A percentile compares a stretch with the other conserved stretches of the same genome.
These are phyloP conservation scores for Polyergus mexicanus DNA, from an alignment of 1,140 invertebrate genomes.

Conservation along the genomic window DNA sequence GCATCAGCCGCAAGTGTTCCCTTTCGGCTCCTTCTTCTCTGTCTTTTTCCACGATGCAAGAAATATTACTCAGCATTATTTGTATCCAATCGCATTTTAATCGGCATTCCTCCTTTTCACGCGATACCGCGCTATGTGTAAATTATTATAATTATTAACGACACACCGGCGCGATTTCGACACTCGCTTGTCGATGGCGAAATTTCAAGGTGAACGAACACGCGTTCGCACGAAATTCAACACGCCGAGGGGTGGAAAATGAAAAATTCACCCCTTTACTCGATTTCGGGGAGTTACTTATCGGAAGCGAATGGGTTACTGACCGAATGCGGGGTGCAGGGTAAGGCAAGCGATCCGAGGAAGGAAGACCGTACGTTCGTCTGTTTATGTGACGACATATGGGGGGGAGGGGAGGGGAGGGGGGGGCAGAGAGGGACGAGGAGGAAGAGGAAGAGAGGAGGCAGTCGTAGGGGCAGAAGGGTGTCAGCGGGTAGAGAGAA, in stretches of 20 bases:
- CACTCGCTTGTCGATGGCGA: background rate
- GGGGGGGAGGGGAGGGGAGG: background rate
- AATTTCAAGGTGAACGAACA: slow-evolving; percentile 29
- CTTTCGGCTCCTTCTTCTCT: background rate
- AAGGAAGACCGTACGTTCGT: slow-evolving; percentile 4
- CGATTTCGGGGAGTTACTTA: background rate
- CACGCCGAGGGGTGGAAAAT: background rate
- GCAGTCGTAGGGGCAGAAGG: slow-evolving; percentile 27
- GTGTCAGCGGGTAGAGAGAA: slow-evolving; percentile 22
- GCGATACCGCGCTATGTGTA: background rate
- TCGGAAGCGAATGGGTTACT: slow-evolving; percentile 32
- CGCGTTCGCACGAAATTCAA: background rate
- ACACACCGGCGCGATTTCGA: background rate
- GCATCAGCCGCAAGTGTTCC: background rate
- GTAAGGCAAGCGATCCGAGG: background rate
- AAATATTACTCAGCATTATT: slow-evolving; percentile 20
- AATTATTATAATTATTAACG: slow-evolving; percentile 16
- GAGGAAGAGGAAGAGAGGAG: slow-evolving; percentile 2
- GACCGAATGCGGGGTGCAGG: slow-evolving; percentile 45
- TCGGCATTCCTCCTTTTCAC: background rate
- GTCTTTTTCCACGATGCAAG: background rate
- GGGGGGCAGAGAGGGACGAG: too few species aligned
- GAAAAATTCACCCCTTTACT: slow-evolving; percentile 18
- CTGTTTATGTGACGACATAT: background rate
- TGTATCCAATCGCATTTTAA: background rate